Base-by-base conservation (phyloP, 2,888 invertebrate genomes). In the Latrodectus elegans region DNA sequence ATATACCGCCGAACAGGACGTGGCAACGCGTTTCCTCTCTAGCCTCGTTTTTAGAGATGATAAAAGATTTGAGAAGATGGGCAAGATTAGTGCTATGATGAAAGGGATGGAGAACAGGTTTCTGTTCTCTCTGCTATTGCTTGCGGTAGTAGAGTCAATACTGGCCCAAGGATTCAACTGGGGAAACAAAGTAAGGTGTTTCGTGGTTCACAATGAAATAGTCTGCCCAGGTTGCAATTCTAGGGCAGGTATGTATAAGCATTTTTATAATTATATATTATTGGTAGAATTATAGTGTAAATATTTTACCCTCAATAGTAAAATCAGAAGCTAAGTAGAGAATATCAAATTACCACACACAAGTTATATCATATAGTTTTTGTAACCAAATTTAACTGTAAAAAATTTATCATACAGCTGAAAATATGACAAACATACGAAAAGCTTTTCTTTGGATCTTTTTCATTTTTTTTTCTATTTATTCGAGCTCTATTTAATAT, bases 181-280 rank as follows among this genome's bases (percentile, higher is more conserved):
- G 60, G 87, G 87, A 0, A 51, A 73, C 22, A 88, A 83, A 70
- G 87, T 88, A 49, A 73, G 68, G 73, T 88, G 87, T 52, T 88
- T 70, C 65, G 52, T 88, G 38, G 74, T 78, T 70, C 82, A 77
- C 14, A 78, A 78, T 15, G 73, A 68, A 9, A 70, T 70, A 0
- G 68, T 88, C 8, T 88, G 87, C 17, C 87, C 87, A 4, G 87
- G 83, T 1, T 88, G 87, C 65, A 82, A 74, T 22, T 68, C 72
- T 38, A 73, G 87, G 26, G 87, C 82, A 78, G 87, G 87, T 88
- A 65, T 70, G 78, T 64, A 15, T 0, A 51, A 15, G 26, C n/a
- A n/a, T 71, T 49, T 68, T 68, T 4, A 68, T 26, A 17, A 68
- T 17, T 38, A 38, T 4, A 38, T 38, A 38, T 4, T 38, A 6